These are phyloP conservation scores for Sitodiplosis mosellana DNA, from an alignment of 1,140 invertebrate genomes.

Conservation along the genomic window DNA sequence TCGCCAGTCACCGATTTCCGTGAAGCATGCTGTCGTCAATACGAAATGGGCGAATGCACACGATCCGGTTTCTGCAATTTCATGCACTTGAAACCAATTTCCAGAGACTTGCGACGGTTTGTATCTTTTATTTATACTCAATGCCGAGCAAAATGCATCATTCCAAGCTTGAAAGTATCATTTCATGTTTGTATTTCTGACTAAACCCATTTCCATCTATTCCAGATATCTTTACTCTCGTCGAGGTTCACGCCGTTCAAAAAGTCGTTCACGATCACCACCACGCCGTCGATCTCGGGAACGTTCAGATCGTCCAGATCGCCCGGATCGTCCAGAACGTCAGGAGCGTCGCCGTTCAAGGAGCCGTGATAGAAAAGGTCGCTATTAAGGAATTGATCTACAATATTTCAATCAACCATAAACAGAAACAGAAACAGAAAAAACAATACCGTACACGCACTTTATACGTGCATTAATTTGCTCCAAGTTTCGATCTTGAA, in stretches of 20 bases:
- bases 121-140: slow-evolving; percentile 4
- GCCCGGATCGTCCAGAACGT: too few relatives aligned
- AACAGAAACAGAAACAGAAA: too few relatives aligned
- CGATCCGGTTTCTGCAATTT: slow-evolving; percentile 98
- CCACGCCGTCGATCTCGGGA: slow-evolving; percentile 17
- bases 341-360: slow-evolving; percentile 29
- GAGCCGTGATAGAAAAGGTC: slow-evolving; percentile 26
- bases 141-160: slow-evolving; percentile 2
- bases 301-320: too few relatives aligned
- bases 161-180: neutral
- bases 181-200: slow-evolving; percentile 9
- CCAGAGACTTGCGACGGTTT: slow-evolving; percentile 72
- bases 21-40: slow-evolving; percentile 97
- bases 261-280: slow-evolving; percentile 19
- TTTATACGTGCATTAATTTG: too few relatives aligned
- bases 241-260: slow-evolving; percentile 20
- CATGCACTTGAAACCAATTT: slow-evolving; percentile 98
- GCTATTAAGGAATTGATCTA: neutral
- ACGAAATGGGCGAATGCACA: slow-evolving; percentile 98
- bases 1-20: slow-evolving; percentile 98
- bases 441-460: too few relatives aligned
- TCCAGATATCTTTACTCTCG: slow-evolving; percentile 40
- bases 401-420: too few relatives aligned
- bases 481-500: too few relatives aligned
- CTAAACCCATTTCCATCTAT: slow-evolving; percentile 13